Conservation (phyloP, 2,797 vertebrate species). For the Lagodon rhomboides region DNA sequence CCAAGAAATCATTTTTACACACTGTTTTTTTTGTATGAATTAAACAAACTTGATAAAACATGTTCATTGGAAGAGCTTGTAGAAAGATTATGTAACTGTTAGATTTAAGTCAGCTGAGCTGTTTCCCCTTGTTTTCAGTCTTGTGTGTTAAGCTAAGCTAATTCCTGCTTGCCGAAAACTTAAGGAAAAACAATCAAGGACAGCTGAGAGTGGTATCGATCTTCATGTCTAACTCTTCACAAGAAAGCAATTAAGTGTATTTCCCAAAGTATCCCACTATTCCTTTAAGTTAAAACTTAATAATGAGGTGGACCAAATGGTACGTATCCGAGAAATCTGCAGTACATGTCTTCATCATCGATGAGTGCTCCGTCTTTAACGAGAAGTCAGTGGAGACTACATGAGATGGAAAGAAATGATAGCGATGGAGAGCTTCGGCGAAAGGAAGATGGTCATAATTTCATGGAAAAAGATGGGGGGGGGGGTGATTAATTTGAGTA, state of each 20-base stretch:
- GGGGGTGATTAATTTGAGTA: constrained; percentile 70
- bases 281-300: constrained; percentile 24
- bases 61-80: background rate
- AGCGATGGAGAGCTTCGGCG: constrained; percentile 23
- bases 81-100: background rate
- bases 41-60: background rate
- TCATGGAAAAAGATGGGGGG: constrained; percentile 67
- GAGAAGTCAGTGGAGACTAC: constrained; percentile 54
- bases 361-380: constrained; percentile 49
- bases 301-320: constrained; percentile 41
- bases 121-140: constrained; percentile 2
- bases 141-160: constrained; percentile 1
- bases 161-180: background rate
- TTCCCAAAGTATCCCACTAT: constrained; percentile 17
- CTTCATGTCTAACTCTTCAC: constrained; percentile 1
- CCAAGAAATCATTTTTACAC: background rate
- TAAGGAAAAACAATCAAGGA: constrained; percentile 1
- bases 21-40: background rate
- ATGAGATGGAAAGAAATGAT: constrained; percentile 60
- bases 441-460: constrained; percentile 61
- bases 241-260: constrained; percentile 2
- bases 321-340: constrained; percentile 21
- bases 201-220: constrained; percentile 14
- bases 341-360: constrained; percentile 50
- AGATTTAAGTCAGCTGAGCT: constrained; percentile 4